Base-by-base conservation (phyloP, 2,888 invertebrate genomes). In the Dryobota labecula region DNA sequence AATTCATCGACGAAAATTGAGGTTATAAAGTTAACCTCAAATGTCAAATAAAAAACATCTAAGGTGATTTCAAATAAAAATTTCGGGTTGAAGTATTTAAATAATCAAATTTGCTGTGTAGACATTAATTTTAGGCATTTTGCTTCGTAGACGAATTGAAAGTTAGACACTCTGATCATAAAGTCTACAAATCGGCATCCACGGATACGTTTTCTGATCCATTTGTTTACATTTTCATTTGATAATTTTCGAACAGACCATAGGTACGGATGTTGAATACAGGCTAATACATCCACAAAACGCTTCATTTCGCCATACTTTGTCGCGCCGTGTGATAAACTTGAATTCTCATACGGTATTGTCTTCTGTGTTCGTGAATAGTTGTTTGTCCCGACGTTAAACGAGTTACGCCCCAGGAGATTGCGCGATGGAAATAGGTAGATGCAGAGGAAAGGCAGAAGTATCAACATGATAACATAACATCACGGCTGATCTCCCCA, bases 321-420 rank as follows among this genome's bases (percentile, higher is more conserved):
- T 78, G 63, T 67, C 24, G 56, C 53, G 24, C 65, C 45, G n/a
- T 58, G 64, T 83, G 73, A 72, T 71, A 77, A 73, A 76, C 36
- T 71, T 43, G 41, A 62, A 54, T 61, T 73, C 76, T 61, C 70
- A 61, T 72, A 76, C 27, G 38, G 58, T 45, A 78, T 80, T 76
- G 79, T 78, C 73, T 82, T 76, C 62, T 74, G 53, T 70, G 67
- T 82, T 81, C 49, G 57, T 76, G 77, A 75, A 77, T 82, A 80
- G 78, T 74, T 80, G 72, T 73, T 79, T 77, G 84, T 78, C 60
- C 62, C 64, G 67, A 85, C 57, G 72, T 80, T 85, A 87, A 87
- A 85, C 80, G 79, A 87, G 86, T 85, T 84, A 84, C 76, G 76
- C 78, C 80, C 76, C 84, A 63, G 56, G 82, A 83, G 86, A 80